Base-by-base conservation (phyloP, 2,888 invertebrate species). In the Chalcosyrphus nemorum region DNA sequence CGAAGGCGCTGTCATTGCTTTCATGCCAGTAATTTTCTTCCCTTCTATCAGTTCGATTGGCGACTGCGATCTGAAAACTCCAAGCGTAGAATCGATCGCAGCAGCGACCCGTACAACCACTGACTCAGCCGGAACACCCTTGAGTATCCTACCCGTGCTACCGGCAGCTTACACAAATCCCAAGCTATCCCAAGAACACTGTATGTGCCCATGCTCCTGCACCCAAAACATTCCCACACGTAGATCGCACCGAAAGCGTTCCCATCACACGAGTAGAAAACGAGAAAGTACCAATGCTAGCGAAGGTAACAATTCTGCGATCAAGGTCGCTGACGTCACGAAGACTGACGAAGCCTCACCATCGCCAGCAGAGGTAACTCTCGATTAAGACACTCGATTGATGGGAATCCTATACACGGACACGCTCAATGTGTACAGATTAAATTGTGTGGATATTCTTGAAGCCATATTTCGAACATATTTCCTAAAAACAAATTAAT, bases 11-110 rank as follows among this genome's bases (percentile, higher is more conserved):
- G 92, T 94, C 11, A 93, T 95, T 54, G 95, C 95, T 56, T 95
- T 94, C 86, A 93, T 95, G 86, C 95, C 95, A 0, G 95, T 95
- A 2, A 93, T 95, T 15, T 95, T 95, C 88, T 93, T 95, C 87
- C 95, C 95, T 1, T 27, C 59, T 57, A 59, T 90, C 91, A 27
- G 92, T 92, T 91, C 76, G 82, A n/a, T 87, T 87, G 56, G 91
- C 91, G 88, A 92, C 90, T 90, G 90, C 81, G 87, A 89, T 50
- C 88, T 89, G 17, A 89, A 88, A 68, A 54, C 76, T 45, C 65
- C 71, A 47, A 66, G 57, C 29, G 68, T 68, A 6, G 68, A 68
- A 61, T 84, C 43, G 81, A 87, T 17, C 63, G 61, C 81, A 80
- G 32, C 86, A 81, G 32, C 75, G 84, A 38, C 86, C 61, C 54